Evolutionary conservation across 1,140 invertebrate genomes (phyloP), one percentile per base, ranked within the genome.

Genomic region (Anastrepha ludens): DNA sequence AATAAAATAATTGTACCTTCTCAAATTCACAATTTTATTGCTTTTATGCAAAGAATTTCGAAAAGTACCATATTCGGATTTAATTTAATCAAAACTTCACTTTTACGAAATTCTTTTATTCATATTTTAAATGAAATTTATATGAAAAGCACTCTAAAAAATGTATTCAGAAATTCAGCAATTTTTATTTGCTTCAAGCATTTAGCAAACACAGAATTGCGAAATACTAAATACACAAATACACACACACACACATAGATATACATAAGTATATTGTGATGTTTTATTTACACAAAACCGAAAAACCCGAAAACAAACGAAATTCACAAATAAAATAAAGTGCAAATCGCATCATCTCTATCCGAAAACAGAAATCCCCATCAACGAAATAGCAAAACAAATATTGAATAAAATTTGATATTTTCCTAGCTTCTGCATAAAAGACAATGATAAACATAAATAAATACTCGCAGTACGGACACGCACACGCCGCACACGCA

Each of bases 401-500:
- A 70, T 70, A 70, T 70, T 70, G 65, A 70, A 70, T 70, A 70
- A 70, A 70, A 70, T 70, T 47, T 70, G 65, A 70, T 70, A 70
- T 70, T 70, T 44, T 70, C 39, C 65, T 70, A 44, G 65, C 65
- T 70, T 70, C 41, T 44, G 65, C 65, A 70, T 70, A 70, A 70
- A 70, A 70, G 29, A 70, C 65, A 70, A 70, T 70, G 29, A 39
- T 70, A 70, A 70, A 70, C 29, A 70, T 70, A 70, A 41, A 70
- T 70, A 70, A 70, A 70, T 39, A 29, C 29, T 29, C 29, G 29
- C 29, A 29, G 29, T 29, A 70, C 11, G 13, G 8, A 65, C 7
- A 39, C 64, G 29, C 29, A 65, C 64, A n/a, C 60, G n/a, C 59
- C 29, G 5, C 6, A n/a, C 59, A 65, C 0, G 20, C 20, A 64